Percentiles rank a stretch among this genome's conserved stretches.
These are phyloP conservation scores for Drosophila maculinotata DNA, from an alignment of 2,888 invertebrate genomes.

Conservation along the genomic window DNA sequence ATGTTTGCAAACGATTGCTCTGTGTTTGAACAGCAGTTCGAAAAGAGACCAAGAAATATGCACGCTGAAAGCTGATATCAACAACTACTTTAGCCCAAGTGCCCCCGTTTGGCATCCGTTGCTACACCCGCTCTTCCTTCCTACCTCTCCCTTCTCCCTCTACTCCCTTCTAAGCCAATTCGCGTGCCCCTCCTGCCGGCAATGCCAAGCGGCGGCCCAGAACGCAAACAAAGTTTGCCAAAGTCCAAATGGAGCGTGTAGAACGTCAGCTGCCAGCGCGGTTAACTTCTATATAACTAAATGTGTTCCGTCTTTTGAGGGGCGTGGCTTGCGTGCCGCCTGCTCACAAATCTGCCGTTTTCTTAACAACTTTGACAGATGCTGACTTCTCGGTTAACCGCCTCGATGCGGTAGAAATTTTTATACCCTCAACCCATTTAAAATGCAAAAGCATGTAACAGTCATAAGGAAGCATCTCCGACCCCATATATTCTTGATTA, in stretches of 20 bases:
- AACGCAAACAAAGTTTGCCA: conserved; percentile 59
- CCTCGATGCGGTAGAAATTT: conserved; percentile 31
- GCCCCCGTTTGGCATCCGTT: conserved; percentile 20
- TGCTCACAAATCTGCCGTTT: conserved; percentile 33
- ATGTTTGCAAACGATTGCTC: conserved; percentile 37
- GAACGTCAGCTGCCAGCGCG: conserved; percentile 62
- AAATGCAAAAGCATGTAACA: no score
- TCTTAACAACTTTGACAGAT: conserved; percentile 64
- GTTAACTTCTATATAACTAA: conserved; percentile 32
- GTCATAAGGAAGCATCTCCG: no score
- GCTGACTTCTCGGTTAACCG: conserved; percentile 56
- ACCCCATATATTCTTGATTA: no score
- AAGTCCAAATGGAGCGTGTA: conserved; percentile 75
- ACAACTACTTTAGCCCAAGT: conserved; percentile 61
- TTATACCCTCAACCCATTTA: no score
- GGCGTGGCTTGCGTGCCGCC: conserved; percentile 33
- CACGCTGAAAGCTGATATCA: conserved; percentile 76
- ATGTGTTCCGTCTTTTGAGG: conserved; percentile 7
- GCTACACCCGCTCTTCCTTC: conserved; percentile 2
- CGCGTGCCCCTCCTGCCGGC: conserved; percentile 58
- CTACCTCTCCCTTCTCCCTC: background rate
- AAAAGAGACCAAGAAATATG: conserved; percentile 35
- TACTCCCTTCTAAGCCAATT: conserved; percentile 35
- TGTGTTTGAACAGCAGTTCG: conserved; percentile 63
- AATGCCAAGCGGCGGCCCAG: conserved; percentile 42